These are phyloP conservation scores for Heterochromis multidens DNA, from an alignment of 2,113 vertebrate species.

Conservation along the genomic window DNA sequence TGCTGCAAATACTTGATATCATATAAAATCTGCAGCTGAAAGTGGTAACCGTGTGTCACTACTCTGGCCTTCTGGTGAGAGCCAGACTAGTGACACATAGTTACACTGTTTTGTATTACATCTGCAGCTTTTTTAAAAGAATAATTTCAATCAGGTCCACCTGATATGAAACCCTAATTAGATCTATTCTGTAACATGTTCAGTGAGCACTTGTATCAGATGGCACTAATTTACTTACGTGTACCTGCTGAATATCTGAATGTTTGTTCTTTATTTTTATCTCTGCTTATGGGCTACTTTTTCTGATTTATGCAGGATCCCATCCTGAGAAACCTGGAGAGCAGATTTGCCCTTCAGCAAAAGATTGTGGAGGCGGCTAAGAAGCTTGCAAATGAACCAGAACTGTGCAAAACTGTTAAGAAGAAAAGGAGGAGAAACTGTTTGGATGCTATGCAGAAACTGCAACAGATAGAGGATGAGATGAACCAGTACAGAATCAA, in stretches of 20 bases:
- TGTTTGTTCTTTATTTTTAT: not conserved
- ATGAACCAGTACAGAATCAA: constrained; percentile 93
- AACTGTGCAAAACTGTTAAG: constrained; percentile 91
- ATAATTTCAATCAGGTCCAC: not conserved
- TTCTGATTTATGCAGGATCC: constrained; percentile 80
- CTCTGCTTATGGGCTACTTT: not conserved
- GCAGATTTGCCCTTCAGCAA: constrained; percentile 91
- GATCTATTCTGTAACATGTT: not conserved
- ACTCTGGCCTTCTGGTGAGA: not conserved
- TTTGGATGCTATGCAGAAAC: constrained; percentile 85
- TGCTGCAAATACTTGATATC: not conserved
- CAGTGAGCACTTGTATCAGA: not conserved
- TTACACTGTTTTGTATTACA: not conserved
- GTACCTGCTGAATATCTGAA: not conserved
- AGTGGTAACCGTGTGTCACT: not conserved
- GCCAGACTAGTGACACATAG: not conserved
- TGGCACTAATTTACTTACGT: not conserved
- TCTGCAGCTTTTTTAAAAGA: not conserved
- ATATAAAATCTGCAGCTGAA: not conserved
- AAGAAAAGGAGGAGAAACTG: constrained; percentile 94
- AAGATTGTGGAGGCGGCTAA: constrained; percentile 95
- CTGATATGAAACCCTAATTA: not conserved
- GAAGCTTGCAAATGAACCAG: constrained; percentile 88
- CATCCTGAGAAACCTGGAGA: constrained; percentile 88
- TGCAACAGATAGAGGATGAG: constrained; percentile 92